Evolutionary conservation across 2,797 vertebrate species (phyloP), one percentile per base, ranked within the genome.

Genomic region (Tolypeutes matacus): DNA sequence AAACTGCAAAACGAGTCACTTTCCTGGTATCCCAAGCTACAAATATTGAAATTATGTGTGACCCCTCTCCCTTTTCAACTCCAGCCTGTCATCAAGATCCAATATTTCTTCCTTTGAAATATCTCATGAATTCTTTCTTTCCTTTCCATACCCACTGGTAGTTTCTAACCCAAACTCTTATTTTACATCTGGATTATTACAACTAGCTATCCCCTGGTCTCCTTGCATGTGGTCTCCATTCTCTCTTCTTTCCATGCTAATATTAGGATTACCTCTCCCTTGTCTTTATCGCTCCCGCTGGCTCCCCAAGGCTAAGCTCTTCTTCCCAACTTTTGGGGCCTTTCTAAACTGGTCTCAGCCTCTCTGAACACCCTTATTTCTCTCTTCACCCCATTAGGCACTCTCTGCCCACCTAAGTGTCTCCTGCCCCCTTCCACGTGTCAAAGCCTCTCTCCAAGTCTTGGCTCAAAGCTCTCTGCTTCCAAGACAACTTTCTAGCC

Each of bases 401-500:
- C 34, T 78, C 13, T 23, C 34, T 34, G 20, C 65, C 42, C 42
- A 5, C 14, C 46, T 7, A 46, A 95, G 89, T 36, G 25, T 42
- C 56, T 15, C 42, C 72, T 76, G 18, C 7, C 17, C 11, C 5
- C 62, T 70, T n/a, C 81, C 51, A 3, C 65, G 72, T 60, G 18
- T 77, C 56, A 53, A 36, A 77, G 31, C 49, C 49, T 65, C 51
- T 94, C 46, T 67, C 69, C 69, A 64, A 92, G 62, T 36, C 49
- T 91, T 53, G 23, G 1, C 34, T 62, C 65, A 88, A 84, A 46
- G 62, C 78, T 89, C 49, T 93, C 34, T 29, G 76, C 73, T 92
- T 88, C 95, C 82, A 93, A 84, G 88, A 82, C 65, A 69, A 46
- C 91, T 87, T 86, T 82, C 82, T 86, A 76, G 51, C 62, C 78